Percentiles rank a stretch among this genome's conserved stretches.
These are phyloP conservation scores for Cataglyphis cursor DNA, from an alignment of 2,888 invertebrate genomes.

Conservation along the genomic window DNA sequence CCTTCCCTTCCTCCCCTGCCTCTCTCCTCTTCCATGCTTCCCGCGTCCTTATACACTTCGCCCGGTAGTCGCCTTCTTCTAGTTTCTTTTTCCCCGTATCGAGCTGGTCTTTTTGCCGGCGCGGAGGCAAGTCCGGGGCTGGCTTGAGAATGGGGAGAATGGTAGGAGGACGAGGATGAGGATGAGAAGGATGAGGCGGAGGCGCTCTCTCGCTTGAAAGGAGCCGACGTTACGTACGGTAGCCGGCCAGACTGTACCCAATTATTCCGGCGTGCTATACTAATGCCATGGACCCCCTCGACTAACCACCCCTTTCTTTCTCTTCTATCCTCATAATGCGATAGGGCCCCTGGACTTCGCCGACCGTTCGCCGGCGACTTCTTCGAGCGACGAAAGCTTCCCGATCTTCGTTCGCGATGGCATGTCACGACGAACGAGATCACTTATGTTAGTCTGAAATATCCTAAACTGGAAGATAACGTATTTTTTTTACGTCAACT, in stretches of 20 bases:
- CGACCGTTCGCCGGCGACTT: conserved; percentile 43
- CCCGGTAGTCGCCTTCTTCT: conserved; percentile 76
- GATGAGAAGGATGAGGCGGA: conserved; percentile 53
- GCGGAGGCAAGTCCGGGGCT: conserved; percentile 64
- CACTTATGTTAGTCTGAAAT: conserved; percentile 32
- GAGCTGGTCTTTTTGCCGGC: conserved; percentile 74
- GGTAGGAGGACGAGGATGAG: conserved; percentile 66
- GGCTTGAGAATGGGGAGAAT: conserved; percentile 64
- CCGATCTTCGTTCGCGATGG: conserved; percentile 38
- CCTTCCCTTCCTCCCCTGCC: conserved; percentile 40
- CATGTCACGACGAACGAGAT: conserved; percentile 16
- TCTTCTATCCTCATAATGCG: conserved; percentile 74
- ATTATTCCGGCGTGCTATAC: conserved; percentile 86
- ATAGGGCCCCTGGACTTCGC: conserved; percentile 57
- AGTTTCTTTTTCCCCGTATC: conserved; percentile 72
- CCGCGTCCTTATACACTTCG: conserved; percentile 59
- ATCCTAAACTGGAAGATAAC: conserved; percentile 13
- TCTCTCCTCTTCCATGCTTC: conserved; percentile 50
- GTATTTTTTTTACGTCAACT: background rate
- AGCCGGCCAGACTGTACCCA: conserved; percentile 85
- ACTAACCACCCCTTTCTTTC: conserved; percentile 65
- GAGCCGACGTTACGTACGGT: conserved; percentile 85
- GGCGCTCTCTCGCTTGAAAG: conserved; percentile 80
- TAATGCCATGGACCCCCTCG: conserved; percentile 82
- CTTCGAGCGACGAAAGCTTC: conserved; percentile 26